phyloP scores from a whole-genome alignment of 2,888 invertebrate genomes.

The Brachypalpus laphriformis region DNA sequence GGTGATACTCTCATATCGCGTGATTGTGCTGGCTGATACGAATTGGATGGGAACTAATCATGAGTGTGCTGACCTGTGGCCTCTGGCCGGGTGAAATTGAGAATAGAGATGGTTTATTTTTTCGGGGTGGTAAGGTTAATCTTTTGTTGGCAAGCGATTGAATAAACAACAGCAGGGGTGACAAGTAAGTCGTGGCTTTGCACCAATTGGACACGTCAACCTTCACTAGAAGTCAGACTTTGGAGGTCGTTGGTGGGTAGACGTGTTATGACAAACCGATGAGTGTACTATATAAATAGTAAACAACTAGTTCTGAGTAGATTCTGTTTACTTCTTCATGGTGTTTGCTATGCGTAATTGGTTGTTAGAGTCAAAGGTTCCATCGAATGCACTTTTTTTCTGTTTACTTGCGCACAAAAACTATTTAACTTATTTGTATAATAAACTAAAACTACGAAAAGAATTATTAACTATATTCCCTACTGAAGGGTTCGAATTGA shows the following conservation, averaged over 20 bases:
- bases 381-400: too few relatives aligned
- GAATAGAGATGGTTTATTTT: background rate
- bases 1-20: slow-evolving; percentile 13
- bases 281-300: background rate
- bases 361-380: background rate
- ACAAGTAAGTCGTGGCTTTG: background rate
- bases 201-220: background rate
- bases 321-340: background rate
- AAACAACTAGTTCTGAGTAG: background rate
- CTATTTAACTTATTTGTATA: too few relatives aligned
- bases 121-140: background rate
- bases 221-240: background rate
- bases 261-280: background rate
- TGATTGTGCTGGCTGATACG: slow-evolving; percentile 13
- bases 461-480: too few relatives aligned
- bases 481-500: too few relatives aligned
- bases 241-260: background rate
- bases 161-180: background rate
- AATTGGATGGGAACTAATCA: background rate
- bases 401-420: too few relatives aligned
- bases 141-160: slow-evolving; percentile 3
- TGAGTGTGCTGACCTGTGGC: background rate
- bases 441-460: too few relatives aligned
- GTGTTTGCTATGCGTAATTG: too few relatives aligned
- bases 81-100: slow-evolving; percentile 12